Evolutionary conservation across 2,797 vertebrate genomes (phyloP).

Genomic region (Platalea minor): DNA sequence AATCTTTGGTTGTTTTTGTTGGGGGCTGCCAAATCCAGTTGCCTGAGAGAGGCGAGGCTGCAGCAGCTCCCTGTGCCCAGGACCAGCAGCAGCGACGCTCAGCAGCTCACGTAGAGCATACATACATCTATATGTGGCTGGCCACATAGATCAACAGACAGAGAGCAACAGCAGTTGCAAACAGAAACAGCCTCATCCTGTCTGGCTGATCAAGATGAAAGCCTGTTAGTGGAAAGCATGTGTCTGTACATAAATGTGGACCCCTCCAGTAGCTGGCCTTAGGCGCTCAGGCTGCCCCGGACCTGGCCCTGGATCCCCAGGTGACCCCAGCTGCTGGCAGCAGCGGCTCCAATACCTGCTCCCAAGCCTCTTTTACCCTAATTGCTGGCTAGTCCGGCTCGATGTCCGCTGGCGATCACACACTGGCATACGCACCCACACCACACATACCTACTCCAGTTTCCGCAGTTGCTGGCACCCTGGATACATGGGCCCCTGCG

Average conservation of each 20-base stretch:
- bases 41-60: not conserved
- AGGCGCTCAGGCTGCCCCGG: too few species aligned
- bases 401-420: not conserved
- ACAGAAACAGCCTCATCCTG: not conserved
- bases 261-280: not conserved
- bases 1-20: not conserved
- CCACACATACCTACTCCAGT: accelerated
- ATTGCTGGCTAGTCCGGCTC: not conserved
- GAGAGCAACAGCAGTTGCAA: not conserved
- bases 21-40: not conserved
- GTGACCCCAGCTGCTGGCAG: not conserved
- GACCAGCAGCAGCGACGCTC: not conserved
- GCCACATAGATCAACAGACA: not conserved
- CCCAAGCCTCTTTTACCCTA: not conserved
- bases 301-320: not conserved
- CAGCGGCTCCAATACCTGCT: not conserved
- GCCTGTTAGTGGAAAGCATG: not conserved
- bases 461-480: not conserved
- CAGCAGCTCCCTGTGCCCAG: not conserved
- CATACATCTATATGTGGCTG: not conserved
- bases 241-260: not conserved
- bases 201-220: not conserved
- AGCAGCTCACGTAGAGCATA: not conserved
- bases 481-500: not conserved
- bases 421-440: too few species aligned